Percentiles rank a stretch among this genome's conserved stretches.
phyloP scores from a whole-genome alignment of 2,888 invertebrate species.

The Gandaritis pyraliata region DNA sequence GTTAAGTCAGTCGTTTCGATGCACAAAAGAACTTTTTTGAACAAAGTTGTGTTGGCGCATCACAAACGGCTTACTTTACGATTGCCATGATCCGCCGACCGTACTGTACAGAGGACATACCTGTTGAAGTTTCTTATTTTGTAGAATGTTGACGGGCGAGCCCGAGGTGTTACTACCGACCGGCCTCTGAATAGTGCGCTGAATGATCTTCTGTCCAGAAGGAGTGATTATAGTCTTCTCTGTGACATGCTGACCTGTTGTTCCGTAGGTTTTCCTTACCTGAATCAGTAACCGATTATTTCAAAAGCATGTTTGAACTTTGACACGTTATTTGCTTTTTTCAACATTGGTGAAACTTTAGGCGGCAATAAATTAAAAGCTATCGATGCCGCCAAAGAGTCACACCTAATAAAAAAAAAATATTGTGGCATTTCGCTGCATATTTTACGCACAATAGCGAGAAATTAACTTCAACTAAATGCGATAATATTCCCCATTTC shows the following conservation, averaged over 20 bases:
- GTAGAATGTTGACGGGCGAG: constrained; percentile 73
- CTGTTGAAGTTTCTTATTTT: constrained; percentile 74
- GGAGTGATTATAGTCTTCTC: constrained; percentile 82
- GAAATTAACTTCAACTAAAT: constrained; percentile 69
- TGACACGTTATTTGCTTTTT: too few species aligned
- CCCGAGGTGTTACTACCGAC: constrained; percentile 54
- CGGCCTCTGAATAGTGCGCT: constrained; percentile 76
- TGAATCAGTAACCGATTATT: constrained; percentile 33
- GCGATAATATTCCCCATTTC: constrained; percentile 68
- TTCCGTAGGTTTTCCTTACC: constrained; percentile 66
- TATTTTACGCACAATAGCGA: constrained; percentile 51
- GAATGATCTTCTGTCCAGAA: constrained; percentile 82
- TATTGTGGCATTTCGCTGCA: constrained; percentile 67
- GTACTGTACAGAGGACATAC: constrained; percentile 51
- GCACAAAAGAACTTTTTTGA: too few species aligned
- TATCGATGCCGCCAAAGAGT: too few species aligned
- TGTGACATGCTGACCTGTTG: constrained; percentile 74
- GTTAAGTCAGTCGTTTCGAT: too few species aligned
- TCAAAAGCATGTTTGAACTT: too few species aligned
- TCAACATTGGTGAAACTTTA: too few species aligned
- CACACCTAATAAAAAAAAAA: too few species aligned
- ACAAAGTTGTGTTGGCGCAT: too few species aligned
- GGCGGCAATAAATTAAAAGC: too few species aligned
- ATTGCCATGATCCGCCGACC: too few species aligned
- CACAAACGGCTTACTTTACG: too few species aligned